Evolutionary conservation across 2,888 invertebrate species (phyloP).

Genomic region (Eurois occulta): DNA sequence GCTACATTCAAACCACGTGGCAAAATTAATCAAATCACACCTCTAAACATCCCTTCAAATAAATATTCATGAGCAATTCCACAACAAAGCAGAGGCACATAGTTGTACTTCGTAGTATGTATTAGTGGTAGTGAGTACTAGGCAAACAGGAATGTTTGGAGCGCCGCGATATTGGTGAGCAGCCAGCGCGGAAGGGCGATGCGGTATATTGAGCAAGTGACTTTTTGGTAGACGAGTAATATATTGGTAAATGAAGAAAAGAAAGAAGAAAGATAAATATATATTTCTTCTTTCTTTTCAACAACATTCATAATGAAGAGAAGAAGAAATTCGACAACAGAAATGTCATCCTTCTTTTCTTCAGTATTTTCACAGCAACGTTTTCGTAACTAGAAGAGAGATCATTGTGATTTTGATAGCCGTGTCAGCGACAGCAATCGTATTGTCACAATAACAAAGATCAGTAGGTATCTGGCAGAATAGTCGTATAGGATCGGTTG

Average conservation of each 20-base stretch:
- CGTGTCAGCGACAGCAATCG: too few relatives aligned
- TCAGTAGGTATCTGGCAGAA: too few relatives aligned
- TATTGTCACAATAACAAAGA: too few relatives aligned
- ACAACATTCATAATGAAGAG: too few relatives aligned
- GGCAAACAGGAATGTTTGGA: constrained; percentile 69
- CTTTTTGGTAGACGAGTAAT: background rate
- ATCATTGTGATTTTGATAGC: too few relatives aligned
- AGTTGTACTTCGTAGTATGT: constrained; percentile 48
- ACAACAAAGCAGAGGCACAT: constrained; percentile 15
- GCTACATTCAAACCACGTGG: background rate
- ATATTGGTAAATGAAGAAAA: background rate
- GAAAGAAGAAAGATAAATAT: background rate
- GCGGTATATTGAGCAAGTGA: constrained; percentile 42
- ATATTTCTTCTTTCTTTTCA: too few relatives aligned
- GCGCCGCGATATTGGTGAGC: constrained; percentile 60
- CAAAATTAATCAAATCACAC: constrained; percentile 8
- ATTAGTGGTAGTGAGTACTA: constrained; percentile 52
- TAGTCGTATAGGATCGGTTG: too few relatives aligned
- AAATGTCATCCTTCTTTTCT: too few relatives aligned
- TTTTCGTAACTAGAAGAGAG: too few relatives aligned
- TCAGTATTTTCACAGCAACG: too few relatives aligned
- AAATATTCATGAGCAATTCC: constrained; percentile 37
- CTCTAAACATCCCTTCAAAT: background rate
- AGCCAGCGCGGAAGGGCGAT: constrained; percentile 43
- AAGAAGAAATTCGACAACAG: too few relatives aligned